Percentiles rank a stretch among this genome's conserved stretches.
Evolutionary conservation across 2,888 invertebrate species (phyloP).

Genomic region (Catonia carolina): DNA sequence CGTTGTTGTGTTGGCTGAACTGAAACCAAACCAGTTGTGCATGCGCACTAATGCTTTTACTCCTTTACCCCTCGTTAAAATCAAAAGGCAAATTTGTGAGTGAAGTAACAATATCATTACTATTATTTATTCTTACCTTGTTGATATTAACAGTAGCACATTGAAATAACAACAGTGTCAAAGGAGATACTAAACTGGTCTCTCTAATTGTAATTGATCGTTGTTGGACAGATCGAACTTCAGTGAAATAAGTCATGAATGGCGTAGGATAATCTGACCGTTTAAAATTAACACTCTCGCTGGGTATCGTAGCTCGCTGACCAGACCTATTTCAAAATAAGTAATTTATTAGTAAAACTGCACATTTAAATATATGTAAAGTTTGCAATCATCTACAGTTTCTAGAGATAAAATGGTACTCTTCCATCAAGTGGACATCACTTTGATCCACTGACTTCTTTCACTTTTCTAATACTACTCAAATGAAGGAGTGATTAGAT

Average conservation of each 20-base stretch:
- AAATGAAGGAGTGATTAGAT: too few relatives aligned
- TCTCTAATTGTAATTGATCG: slow-evolving; percentile 51
- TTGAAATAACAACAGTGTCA: slow-evolving; percentile 52
- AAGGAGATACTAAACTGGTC: slow-evolving; percentile 52
- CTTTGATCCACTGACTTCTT: neutral
- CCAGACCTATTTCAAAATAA: slow-evolving; percentile 45
- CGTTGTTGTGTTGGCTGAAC: too few relatives aligned
- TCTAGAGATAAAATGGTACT: too few relatives aligned
- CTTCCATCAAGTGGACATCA: slow-evolving; percentile 3
- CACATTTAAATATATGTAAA: slow-evolving; percentile 11
- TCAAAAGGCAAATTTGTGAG: too few relatives aligned
- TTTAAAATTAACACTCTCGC: slow-evolving; percentile 58
- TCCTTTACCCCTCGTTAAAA: too few relatives aligned
- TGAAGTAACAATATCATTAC: too few relatives aligned
- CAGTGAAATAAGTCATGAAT: slow-evolving; percentile 52
- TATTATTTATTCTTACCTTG: too few relatives aligned
- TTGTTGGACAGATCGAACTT: slow-evolving; percentile 50
- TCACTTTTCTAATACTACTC: neutral
- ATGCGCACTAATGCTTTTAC: too few relatives aligned
- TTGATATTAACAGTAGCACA: slow-evolving; percentile 33
- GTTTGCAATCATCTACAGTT: too few relatives aligned
- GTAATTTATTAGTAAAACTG: slow-evolving; percentile 9
- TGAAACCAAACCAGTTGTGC: too few relatives aligned
- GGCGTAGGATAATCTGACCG: slow-evolving; percentile 44
- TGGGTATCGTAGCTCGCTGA: slow-evolving; percentile 50